Evolutionary conservation across 2,797 vertebrate species (phyloP).

Genomic region (Cottoperca gobio): DNA sequence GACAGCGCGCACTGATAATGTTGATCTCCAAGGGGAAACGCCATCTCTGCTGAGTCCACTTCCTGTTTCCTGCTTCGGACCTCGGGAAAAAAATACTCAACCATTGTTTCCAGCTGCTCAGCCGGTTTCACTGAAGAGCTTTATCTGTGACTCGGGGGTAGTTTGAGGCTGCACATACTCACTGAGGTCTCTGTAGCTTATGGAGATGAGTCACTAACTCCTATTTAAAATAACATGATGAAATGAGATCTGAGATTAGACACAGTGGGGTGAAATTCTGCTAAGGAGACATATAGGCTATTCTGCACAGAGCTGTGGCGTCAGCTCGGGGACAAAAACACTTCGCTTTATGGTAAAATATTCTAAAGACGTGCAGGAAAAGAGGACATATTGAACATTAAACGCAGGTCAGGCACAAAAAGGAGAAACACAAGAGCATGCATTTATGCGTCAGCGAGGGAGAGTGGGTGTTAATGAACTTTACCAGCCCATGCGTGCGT

Average conservation of each 20-base stretch:
- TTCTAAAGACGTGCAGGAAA: background rate
- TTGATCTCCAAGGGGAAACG: constrained; percentile 45
- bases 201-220: constrained; percentile 55
- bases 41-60: constrained; percentile 56
- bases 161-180: constrained; percentile 19
- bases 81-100: background rate
- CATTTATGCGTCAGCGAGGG: constrained; percentile 1
- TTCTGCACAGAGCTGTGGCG: background rate
- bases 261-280: constrained; percentile 39
- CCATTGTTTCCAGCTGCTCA: constrained; percentile 45
- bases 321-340: background rate
- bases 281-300: constrained; percentile 43
- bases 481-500: background rate
- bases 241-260: constrained; percentile 60
- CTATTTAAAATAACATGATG: constrained; percentile 47
- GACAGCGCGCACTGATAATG: constrained; percentile 56
- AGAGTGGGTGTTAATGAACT: constrained; percentile 31
- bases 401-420: constrained; percentile 14
- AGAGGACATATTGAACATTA: background rate
- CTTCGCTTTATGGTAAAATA: background rate
- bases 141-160: constrained; percentile 31
- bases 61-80: constrained; percentile 77
- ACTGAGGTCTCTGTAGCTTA: constrained; percentile 52
- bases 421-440: constrained; percentile 5
- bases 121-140: constrained; percentile 4